Evolutionary conservation across 2,797 vertebrate genomes (phyloP).

Genomic region (Mus caroli): DNA sequence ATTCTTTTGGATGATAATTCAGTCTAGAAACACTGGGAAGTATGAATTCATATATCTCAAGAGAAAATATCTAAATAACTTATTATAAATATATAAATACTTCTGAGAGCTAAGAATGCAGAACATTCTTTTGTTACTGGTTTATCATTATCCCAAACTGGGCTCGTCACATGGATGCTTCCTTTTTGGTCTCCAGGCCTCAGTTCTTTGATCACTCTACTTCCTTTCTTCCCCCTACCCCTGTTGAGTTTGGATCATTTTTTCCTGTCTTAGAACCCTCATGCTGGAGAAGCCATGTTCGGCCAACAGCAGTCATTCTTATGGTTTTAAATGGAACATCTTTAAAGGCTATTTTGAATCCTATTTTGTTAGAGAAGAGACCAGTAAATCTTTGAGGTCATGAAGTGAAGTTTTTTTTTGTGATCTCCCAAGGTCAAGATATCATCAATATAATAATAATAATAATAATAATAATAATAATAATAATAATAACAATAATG

Average conservation of each 20-base stretch:
- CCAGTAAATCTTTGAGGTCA: not conserved
- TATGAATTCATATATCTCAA: constrained; percentile 10
- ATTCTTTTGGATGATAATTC: not conserved
- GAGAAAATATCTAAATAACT: not conserved
- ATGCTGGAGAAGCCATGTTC: not conserved
- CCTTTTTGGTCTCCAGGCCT: not conserved
- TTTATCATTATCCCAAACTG: not conserved
- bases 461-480: not conserved
- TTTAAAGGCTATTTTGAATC: not conserved
- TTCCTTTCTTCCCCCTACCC: not conserved
- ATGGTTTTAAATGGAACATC: not conserved
- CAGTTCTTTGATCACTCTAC: not conserved
- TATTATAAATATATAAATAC: not conserved
- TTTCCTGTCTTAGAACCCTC: not conserved
- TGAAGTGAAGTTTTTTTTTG: not conserved
- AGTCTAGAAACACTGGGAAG: constrained; percentile 34
- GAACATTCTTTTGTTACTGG: not conserved
- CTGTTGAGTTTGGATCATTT: not conserved
- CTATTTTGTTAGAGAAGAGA: not conserved
- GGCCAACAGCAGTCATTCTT: not conserved
- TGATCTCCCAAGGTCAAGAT: not conserved
- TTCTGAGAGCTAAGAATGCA: constrained; percentile 4
- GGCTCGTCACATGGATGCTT: not conserved
- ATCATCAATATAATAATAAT: not conserved
- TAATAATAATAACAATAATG: too few species aligned